These are phyloP conservation scores for Lytechinus variegatus DNA, from an alignment of 35 echinoderm and acorn worm genomes.

Conservation along the genomic window DNA sequence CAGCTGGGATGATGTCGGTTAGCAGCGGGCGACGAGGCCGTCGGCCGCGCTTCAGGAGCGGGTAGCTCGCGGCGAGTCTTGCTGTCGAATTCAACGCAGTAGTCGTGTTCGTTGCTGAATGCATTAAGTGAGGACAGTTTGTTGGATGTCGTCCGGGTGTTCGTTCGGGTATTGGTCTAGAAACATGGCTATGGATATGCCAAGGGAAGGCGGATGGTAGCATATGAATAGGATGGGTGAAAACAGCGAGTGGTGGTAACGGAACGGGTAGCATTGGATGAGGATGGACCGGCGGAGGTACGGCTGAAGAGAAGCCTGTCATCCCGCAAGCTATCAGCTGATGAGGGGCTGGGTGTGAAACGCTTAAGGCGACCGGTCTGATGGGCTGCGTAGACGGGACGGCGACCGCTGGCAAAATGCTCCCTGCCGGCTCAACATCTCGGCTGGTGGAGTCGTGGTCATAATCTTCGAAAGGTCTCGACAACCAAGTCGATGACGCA, in stretches of 20 bases:
- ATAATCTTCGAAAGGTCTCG: background rate
- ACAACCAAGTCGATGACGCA: background rate
- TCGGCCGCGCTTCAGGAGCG: slow-evolving; percentile 42
- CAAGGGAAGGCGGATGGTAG: slow-evolving; percentile 4
- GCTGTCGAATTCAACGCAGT: background rate
- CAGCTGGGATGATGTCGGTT: background rate
- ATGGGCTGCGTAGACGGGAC: background rate
- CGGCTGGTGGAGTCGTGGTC: background rate
- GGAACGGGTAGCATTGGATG: slow-evolving; percentile 46
- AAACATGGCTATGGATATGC: slow-evolving; percentile 7
- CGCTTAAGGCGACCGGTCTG: background rate
- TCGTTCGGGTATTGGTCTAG: background rate
- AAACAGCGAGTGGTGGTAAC: slow-evolving; percentile 58
- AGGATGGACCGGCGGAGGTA: slow-evolving; percentile 31
- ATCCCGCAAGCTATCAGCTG: background rate
- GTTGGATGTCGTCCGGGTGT: slow-evolving; percentile 3
- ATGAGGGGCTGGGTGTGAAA: background rate
- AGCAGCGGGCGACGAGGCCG: slow-evolving; percentile 23
- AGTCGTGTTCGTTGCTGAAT: background rate
- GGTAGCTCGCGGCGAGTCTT: slow-evolving; percentile 3
- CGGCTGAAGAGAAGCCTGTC: background rate
- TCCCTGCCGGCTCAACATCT: background rate
- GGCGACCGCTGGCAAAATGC: background rate
- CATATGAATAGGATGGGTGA: slow-evolving; percentile 40
- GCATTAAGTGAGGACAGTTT: background rate